Conservation (phyloP, 2,113 vertebrate species). For the Pionites leucogaster region DNA sequence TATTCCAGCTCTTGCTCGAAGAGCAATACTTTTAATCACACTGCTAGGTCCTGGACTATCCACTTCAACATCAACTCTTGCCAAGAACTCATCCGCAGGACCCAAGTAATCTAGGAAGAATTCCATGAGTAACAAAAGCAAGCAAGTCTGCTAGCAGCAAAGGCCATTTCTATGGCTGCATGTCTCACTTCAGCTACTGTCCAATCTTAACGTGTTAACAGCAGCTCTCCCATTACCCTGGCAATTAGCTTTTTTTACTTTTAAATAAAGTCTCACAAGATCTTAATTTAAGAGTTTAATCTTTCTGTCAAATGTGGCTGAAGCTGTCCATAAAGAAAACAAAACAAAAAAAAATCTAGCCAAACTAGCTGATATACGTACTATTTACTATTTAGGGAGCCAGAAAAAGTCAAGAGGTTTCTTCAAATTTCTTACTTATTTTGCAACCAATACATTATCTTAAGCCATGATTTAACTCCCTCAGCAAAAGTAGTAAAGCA, state of each 20-base stretch:
- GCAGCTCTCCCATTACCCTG: not conserved
- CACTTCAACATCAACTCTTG: constrained; percentile 90
- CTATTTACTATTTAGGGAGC: not conserved
- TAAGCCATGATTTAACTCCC: not conserved
- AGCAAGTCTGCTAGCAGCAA: not conserved
- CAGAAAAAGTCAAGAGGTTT: not conserved
- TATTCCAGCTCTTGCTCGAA: constrained; percentile 86
- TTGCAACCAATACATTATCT: not conserved
- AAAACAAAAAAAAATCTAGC: not conserved
- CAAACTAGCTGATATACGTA: not conserved
- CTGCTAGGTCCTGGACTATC: constrained; percentile 88
- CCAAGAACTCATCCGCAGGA: constrained; percentile 85
- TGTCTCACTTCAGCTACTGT: not conserved
- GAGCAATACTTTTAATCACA: constrained; percentile 83
- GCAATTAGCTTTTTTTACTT: not conserved
- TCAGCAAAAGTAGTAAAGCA: not conserved
- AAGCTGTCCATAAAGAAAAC: not conserved
- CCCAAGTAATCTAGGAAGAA: constrained; percentile 78
- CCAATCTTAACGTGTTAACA: not conserved
- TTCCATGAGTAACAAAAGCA: not conserved
- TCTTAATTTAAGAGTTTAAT: not conserved
- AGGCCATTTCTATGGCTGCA: not conserved
- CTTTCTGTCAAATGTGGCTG: not conserved
- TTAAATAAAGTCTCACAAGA: not conserved
- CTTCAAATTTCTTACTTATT: not conserved